Conservation (phyloP, 2,888 invertebrate species). For the Pristionchus japonicus region DNA sequence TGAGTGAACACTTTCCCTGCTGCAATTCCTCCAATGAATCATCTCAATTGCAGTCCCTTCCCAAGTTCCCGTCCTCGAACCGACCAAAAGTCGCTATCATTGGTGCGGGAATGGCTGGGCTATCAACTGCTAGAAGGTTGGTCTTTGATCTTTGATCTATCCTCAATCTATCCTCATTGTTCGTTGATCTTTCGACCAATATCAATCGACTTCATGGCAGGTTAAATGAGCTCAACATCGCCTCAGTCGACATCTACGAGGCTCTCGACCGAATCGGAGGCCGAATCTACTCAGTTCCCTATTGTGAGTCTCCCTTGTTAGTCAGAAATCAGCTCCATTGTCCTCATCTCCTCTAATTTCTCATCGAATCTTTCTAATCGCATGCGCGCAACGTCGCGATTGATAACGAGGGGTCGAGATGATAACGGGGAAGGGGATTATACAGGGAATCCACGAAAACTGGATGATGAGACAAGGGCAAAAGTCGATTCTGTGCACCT, state of each 20-base stretch:
- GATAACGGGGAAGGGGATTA: background rate
- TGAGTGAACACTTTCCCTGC: background rate
- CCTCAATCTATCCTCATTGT: too few species aligned
- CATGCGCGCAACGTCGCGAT: background rate
- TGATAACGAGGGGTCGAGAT: background rate
- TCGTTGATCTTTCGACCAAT: too few species aligned
- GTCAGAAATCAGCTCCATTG: background rate
- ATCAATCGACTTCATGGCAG: too few species aligned
- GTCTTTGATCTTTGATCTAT: background rate
- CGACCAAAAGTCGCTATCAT: slow-evolving; percentile 2
- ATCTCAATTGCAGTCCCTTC: background rate
- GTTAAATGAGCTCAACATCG: slow-evolving; percentile 62
- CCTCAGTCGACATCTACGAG: slow-evolving; percentile 61
- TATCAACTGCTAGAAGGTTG: background rate
- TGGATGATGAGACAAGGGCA: background rate
- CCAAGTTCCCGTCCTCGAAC: background rate
- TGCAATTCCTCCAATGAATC: background rate
- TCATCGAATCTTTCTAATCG: background rate
- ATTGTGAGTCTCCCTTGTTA: slow-evolving; percentile 45
- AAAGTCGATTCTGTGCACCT: background rate
- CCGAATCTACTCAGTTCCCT: slow-evolving; percentile 64
- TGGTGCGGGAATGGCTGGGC: slow-evolving; percentile 31
- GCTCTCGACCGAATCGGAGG: slow-evolving; percentile 63
- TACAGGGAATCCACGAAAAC: background rate
- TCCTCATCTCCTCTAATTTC: background rate